phyloP scores from a whole-genome alignment of 1,140 invertebrate genomes.

The Sminthurides bifidus region DNA sequence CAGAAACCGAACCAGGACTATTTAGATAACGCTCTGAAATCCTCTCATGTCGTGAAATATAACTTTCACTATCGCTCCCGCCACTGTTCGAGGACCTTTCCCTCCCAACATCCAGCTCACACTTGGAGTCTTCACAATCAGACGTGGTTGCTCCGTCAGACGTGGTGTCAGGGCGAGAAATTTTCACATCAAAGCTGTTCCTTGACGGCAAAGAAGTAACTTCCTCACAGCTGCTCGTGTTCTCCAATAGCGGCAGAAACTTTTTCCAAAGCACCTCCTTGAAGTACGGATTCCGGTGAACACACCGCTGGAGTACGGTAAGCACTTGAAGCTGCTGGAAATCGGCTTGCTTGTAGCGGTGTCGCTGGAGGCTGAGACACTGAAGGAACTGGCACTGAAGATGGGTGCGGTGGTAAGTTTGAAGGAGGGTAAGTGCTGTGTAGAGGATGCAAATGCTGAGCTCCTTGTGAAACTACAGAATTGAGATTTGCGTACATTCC shows the following conservation, averaged over 20 bases:
- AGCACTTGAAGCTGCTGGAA: not conserved
- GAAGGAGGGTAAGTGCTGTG: conserved; percentile 1
- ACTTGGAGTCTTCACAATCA: conserved; percentile 30
- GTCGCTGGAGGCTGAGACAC: no score
- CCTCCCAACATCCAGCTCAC: conserved; percentile 28
- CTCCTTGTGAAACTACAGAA: conserved; percentile 16
- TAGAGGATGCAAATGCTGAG: conserved; percentile 4
- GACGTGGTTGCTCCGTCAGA: conserved; percentile 23
- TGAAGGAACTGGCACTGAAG: conserved; percentile 22
- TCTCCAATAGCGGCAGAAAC: not conserved
- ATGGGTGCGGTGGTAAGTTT: conserved; percentile 11
- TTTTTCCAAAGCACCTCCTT: not conserved
- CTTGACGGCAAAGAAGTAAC: not conserved
- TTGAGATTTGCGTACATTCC: conserved; percentile 19
- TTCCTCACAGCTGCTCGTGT: not conserved
- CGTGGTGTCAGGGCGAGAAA: conserved; percentile 10
- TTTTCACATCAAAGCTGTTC: not conserved
- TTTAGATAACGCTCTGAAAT: conserved; percentile 19
- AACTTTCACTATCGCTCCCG: conserved; percentile 29
- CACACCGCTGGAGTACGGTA: not conserved
- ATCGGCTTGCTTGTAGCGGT: no score
- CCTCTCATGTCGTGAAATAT: conserved; percentile 19
- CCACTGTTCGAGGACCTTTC: conserved; percentile 21
- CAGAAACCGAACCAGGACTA: no score
- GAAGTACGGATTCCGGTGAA: not conserved